Percentiles rank a stretch among this genome's conserved stretches.
These are phyloP conservation scores for Poeciliopsis turrubarensis DNA, from an alignment of 2,113 vertebrate genomes.

Conservation along the genomic window DNA sequence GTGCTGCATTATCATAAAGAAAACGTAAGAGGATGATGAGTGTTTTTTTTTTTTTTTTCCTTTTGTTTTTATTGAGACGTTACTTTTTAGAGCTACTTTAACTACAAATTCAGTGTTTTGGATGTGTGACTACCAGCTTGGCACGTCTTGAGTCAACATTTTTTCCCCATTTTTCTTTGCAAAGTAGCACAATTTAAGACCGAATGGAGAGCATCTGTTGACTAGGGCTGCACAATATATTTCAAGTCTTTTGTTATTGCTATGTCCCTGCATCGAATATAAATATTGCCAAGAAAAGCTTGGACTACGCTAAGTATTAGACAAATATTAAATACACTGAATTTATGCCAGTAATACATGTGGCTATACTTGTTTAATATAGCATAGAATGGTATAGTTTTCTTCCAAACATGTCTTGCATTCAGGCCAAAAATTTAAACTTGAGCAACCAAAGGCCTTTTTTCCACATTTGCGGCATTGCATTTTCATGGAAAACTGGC, in stretches of 20 bases:
- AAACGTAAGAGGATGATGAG: background rate
- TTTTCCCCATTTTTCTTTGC: background rate
- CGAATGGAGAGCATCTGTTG: background rate
- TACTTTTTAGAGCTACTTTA: background rate
- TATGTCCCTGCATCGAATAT: background rate
- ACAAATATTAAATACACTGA: too few species aligned
- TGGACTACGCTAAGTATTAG: background rate
- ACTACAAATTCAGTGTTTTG: background rate
- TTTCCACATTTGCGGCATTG: too few species aligned
- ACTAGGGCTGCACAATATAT: too few species aligned
- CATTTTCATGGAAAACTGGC: too few species aligned
- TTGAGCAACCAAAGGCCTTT: too few species aligned
- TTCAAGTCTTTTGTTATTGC: background rate
- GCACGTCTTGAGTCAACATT: background rate
- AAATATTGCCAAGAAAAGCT: background rate
- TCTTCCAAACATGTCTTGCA: background rate
- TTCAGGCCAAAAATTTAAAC: too few species aligned
- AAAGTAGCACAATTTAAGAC: background rate
- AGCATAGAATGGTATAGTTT: background rate
- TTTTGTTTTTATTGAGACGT: background rate
- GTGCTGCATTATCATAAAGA: background rate
- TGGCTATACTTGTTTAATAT: background rate
- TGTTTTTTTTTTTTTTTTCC: background rate
- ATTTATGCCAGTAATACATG: background rate
- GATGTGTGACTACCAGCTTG: background rate